Percentiles rank a stretch among this genome's conserved stretches.
phyloP scores from a whole-genome alignment of 1,140 invertebrate species.

The Mesaphorura yosii region DNA sequence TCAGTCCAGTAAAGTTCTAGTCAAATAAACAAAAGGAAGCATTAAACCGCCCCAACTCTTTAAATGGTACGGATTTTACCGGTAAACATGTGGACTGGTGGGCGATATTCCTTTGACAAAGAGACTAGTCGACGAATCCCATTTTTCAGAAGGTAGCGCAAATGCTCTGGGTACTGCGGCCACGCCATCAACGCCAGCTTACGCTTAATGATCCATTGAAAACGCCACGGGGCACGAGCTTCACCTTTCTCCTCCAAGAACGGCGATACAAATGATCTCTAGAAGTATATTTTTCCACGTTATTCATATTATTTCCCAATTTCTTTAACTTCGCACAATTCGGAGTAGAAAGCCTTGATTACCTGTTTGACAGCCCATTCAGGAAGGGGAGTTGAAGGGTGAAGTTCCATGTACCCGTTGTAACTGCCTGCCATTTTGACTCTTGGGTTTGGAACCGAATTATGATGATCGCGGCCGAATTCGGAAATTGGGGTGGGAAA shows the following conservation, averaged over 20 bases:
- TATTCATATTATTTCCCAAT: neutral
- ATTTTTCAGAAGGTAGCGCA: slow-evolving; percentile 46
- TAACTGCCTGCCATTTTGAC: neutral
- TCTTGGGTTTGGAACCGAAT: neutral
- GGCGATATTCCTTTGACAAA: slow-evolving; percentile 49
- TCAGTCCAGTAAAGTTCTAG: slow-evolving; percentile 44
- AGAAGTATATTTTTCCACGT: too few species aligned
- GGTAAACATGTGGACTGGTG: slow-evolving; percentile 39
- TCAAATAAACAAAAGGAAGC: slow-evolving; percentile 19
- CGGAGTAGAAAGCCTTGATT: neutral
- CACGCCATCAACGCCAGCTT: slow-evolving; percentile 36
- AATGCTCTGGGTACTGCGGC: slow-evolving; percentile 45
- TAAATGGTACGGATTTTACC: slow-evolving; percentile 37
- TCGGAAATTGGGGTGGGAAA: too few species aligned
- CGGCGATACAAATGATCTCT: slow-evolving; percentile 25
- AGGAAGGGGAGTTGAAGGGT: slow-evolving; percentile 13
- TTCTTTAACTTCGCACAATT: neutral
- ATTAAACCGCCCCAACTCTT: neutral
- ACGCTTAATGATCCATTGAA: slow-evolving; percentile 30
- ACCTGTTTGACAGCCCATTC: slow-evolving; percentile 20
- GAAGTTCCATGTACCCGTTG: slow-evolving; percentile 13
- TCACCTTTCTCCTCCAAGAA: slow-evolving; percentile 18
- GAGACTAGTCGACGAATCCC: slow-evolving; percentile 46
- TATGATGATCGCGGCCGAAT: too few species aligned
- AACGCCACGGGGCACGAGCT: slow-evolving; percentile 22